Conservation (phyloP, 2,113 vertebrate species). For the Alligator mississippiensis region DNA sequence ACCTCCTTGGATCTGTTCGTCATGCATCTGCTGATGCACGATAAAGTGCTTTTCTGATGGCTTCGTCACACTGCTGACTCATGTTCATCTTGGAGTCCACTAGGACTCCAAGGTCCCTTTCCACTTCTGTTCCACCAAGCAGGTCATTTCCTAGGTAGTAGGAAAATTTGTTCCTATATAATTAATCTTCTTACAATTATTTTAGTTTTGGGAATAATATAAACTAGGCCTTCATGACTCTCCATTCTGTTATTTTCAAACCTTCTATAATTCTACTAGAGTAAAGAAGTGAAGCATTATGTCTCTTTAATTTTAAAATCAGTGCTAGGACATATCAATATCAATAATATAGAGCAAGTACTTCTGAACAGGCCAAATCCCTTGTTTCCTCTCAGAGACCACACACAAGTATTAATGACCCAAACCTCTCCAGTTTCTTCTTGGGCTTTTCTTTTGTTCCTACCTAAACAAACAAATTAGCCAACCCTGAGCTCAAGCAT, state of each 20-base stretch:
- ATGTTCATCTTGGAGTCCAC: too few relatives aligned
- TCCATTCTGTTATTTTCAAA: not conserved
- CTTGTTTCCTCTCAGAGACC: constrained; percentile 37
- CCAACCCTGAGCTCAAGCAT: constrained; percentile 49
- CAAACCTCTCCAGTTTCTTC: constrained; percentile 39
- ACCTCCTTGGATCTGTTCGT: too few relatives aligned
- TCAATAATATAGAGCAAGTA: constrained; percentile 39
- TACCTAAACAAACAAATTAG: constrained; percentile 56
- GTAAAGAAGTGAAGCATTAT: not conserved
- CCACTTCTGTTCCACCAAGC: too few relatives aligned
- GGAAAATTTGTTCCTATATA: not conserved
- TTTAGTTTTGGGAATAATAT: not conserved
- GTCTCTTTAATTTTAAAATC: constrained; percentile 4
- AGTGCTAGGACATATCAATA: constrained; percentile 26
- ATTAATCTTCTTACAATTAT: not conserved
- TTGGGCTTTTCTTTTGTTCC: constrained; percentile 49
- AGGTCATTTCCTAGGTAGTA: too few relatives aligned
- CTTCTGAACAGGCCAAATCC: not conserved
- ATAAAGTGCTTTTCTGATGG: too few relatives aligned
- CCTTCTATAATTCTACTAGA: not conserved
- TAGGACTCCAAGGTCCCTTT: too few relatives aligned
- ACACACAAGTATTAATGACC: constrained; percentile 54
- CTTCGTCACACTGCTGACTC: too few relatives aligned
- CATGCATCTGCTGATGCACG: too few relatives aligned
- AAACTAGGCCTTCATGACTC: not conserved